These are phyloP conservation scores for Actinernus sp. DNA, from an alignment of 92 coral and sea anemone species.

Conservation along the genomic window DNA sequence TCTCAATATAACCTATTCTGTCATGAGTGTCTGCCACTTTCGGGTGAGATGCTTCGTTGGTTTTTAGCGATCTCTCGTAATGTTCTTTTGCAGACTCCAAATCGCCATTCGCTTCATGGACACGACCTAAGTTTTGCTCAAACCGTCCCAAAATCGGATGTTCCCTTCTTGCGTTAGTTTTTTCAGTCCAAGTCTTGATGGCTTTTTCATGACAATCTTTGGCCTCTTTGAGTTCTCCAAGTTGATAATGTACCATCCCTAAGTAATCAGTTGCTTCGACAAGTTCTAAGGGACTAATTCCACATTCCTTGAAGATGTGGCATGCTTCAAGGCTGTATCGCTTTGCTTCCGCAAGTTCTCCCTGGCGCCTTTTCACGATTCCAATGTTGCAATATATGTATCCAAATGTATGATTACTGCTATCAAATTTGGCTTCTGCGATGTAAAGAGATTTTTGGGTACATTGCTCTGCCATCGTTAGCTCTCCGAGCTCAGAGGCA, in stretches of 20 bases:
- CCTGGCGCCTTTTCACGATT: neutral
- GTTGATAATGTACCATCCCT: conserved; percentile 5
- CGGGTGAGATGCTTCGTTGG: conserved; percentile 1
- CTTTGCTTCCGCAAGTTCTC: conserved; percentile 4
- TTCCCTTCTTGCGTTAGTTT: neutral
- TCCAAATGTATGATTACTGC: neutral
- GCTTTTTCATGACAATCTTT: conserved; percentile 5
- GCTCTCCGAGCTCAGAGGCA: conserved; percentile 3
- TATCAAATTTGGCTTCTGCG: conserved; percentile 3
- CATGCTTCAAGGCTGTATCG: conserved; percentile 6
- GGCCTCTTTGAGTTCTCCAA: conserved; percentile 1
- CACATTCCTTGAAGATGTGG: neutral
- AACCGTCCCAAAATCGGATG: conserved; percentile 5
- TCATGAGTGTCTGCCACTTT: conserved; percentile 4
- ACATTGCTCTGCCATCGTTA: neutral
- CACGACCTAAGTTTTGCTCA: conserved; percentile 3
- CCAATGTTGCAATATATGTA: conserved; percentile 5
- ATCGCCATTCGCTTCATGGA: conserved; percentile 1
- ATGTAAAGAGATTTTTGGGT: neutral
- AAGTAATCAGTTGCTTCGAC: conserved; percentile 5
- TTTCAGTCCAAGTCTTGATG: neutral
- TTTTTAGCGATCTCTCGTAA: neutral
- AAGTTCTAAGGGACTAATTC: neutral
- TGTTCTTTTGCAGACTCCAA: neutral
- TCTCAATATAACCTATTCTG: conserved; percentile 1